These are phyloP conservation scores for Neodiprion pinetum DNA, from an alignment of 1,140 invertebrate genomes.

Conservation along the genomic window DNA sequence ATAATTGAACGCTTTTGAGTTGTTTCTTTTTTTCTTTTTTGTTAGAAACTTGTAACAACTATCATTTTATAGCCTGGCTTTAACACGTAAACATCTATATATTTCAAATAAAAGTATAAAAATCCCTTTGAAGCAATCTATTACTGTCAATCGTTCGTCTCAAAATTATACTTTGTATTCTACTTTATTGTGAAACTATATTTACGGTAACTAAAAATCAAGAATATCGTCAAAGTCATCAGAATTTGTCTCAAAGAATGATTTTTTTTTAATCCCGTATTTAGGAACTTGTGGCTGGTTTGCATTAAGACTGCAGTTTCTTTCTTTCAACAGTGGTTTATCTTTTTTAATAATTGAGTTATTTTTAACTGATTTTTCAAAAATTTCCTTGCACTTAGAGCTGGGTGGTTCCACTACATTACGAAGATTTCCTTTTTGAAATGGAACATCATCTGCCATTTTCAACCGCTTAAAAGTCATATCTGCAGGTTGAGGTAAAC, in stretches of 20 bases:
- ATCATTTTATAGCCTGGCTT: constrained; percentile 1
- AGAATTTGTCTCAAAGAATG: neutral
- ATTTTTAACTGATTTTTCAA: neutral
- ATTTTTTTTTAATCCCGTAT: neutral
- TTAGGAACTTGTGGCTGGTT: too few relatives aligned
- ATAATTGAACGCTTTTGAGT: neutral
- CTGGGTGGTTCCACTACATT: neutral
- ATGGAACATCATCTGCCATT: neutral
- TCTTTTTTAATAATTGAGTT: neutral
- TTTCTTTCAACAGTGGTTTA: neutral
- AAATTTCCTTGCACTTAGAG: neutral
- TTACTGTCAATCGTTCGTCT: too few relatives aligned
- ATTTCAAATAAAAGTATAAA: neutral
- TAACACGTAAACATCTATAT: neutral
- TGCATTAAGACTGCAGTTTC: too few relatives aligned
- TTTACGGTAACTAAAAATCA: neutral
- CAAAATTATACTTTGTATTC: too few relatives aligned
- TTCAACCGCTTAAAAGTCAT: neutral
- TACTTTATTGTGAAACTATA: too few relatives aligned
- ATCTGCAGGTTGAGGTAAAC: neutral
- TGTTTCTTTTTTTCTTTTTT: neutral
- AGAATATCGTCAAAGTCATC: neutral
- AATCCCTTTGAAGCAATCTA: neutral
- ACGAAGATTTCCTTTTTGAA: neutral
- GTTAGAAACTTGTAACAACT: neutral